Conservation (phyloP, 2,888 invertebrate genomes). For the Dendrolimus houi region DNA sequence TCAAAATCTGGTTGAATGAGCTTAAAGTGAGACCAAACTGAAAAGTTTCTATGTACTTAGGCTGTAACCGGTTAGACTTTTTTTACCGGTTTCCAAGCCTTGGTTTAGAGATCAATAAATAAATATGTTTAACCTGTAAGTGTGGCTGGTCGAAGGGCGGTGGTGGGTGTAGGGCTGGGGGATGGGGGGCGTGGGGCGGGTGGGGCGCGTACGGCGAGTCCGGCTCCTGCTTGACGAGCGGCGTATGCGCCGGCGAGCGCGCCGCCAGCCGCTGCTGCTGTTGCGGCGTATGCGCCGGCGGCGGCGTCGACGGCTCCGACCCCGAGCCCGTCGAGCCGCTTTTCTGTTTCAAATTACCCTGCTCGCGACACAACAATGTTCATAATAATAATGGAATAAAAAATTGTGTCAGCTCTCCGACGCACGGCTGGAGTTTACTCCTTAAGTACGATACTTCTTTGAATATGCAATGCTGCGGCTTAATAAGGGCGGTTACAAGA, state of each 20-base stretch:
- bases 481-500: no score
- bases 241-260: constrained; percentile 67
- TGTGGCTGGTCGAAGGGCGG: constrained; percentile 57
- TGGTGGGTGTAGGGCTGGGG: constrained; percentile 39
- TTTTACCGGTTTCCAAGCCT: no score
- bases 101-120: no score
- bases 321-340: constrained; percentile 64
- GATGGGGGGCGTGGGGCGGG: constrained; percentile 30
- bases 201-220: constrained; percentile 62
- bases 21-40: no score
- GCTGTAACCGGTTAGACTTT: no score
- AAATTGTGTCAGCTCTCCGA: background rate
- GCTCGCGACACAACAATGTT: constrained; percentile 7
- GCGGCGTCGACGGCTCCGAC: constrained; percentile 68
- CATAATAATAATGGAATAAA: background rate
- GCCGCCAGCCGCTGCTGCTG: constrained; percentile 24
- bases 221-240: constrained; percentile 80
- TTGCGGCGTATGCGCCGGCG: constrained; percentile 58
- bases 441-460: background rate
- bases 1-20: no score
- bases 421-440: background rate
- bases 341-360: constrained; percentile 56
- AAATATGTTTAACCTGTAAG: constrained; percentile 41
- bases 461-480: no score
- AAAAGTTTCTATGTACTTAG: no score